Base-by-base conservation (phyloP, 2,113 vertebrate species). In the Strigops habroptila region DNA sequence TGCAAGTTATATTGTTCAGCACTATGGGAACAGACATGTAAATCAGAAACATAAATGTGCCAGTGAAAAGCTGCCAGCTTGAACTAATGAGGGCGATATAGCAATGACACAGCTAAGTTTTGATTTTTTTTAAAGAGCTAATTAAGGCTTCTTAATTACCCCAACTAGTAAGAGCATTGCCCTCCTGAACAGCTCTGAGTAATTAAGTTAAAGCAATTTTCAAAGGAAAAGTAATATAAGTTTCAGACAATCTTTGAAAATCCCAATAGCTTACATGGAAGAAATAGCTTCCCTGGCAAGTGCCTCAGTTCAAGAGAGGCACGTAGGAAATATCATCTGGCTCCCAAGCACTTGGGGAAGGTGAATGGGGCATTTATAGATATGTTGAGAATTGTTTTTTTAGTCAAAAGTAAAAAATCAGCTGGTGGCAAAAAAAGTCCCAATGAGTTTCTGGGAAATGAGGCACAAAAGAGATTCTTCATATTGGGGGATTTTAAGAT, bases 131-230 rank as follows among this genome's bases (percentile, higher is more conserved):
- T 25, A 73, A 85, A 97, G 84, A 79, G 88, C 93, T 96, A 97
- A 98, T 98, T 98, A 98, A 94, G 49, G 67, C 69, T 97, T 90
- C 69, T 85, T 97, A 95, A 98, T 98, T 97, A 96, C 91, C 77
- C 90, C 78, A 95, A 53, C 76, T 82, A 97, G 71, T 49, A 53
- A 95, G 60, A 86, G 52, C 59, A 86, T 93, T 96, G 93, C 71
- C 78, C 83, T 95, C 90, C 96, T 92, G 84, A 83, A 97, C 92
- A 88, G 55, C 25, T 88, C 81, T 69, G 35, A 86, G 83, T 97
- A 97, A 98, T 97, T 98, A 97, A 97, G 91, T 94, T 94, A 90
- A 94, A 97, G 55, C 44, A 48, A 62, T 82, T 96, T 95, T 91
- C 77, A 35, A 91, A 87, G 93, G 69, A 84, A 90, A 90, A 95